Base-by-base conservation (phyloP, 2,113 vertebrate species). In the Hemiprocne comata region DNA sequence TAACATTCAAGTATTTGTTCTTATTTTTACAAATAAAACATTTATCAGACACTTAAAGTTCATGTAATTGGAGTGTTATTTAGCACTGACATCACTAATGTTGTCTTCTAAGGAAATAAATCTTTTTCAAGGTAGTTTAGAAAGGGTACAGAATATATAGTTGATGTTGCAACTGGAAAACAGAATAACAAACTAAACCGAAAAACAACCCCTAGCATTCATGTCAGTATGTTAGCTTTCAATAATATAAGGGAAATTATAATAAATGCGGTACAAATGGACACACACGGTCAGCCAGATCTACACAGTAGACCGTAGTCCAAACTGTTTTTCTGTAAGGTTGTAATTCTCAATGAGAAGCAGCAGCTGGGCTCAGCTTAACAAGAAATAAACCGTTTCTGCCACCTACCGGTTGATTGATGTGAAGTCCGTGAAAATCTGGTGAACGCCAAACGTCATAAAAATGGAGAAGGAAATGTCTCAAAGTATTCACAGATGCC, bases 401-500 rank as follows among this genome's bases (percentile, higher is more conserved):
- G 97, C 94, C 95, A 96, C 80, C 96, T 96, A 76, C 51, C 1
- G 91, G 80, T 10, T 34, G 5, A 19, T 76, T 36, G 4, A 4
- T 31, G 31, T 9, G 28, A 62, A 80, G 1, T 6, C 11, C 9
- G 8, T 54, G 28, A 85, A 85, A 75, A 36, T 11, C 17, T 29
- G 9, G 2, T 44, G 26, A 31, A 50, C 62, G 24, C 18, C 29
- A 48, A 40, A 82, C 15, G 3, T 9, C 5, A 31, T 28, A 17
- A 54, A 85, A 89, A 73, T 13, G 0, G 79, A 79, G 16, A 1
- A 44, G 20, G 5, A 23, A 51, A 31, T 31, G 13, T 14, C 14
- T 85, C n/a, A 36, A 58, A 58, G 20, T 29, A 48, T 13, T 78
- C 25, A 64, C 5, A 34, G n/a, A 80, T 74, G 64, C 23, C 17